Conservation (phyloP, 2,888 invertebrate species). For the Unio delphinus region DNA sequence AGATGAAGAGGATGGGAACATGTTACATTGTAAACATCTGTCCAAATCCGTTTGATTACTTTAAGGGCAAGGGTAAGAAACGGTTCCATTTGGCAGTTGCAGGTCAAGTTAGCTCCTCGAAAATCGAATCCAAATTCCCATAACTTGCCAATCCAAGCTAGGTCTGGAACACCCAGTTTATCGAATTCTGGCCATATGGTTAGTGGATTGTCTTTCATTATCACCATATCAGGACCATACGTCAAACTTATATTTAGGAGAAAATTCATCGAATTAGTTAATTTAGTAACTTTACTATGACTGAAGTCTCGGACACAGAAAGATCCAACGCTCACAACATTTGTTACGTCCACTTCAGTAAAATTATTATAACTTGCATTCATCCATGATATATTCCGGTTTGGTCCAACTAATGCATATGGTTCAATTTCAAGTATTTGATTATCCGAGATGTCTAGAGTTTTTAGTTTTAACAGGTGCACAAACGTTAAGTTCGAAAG, state of each 20-base stretch:
- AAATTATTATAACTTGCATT: slow-evolving; percentile 5
- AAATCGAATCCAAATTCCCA: no score
- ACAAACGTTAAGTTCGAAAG: slow-evolving; percentile 7
- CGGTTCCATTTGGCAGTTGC: no score
- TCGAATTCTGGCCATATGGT: slow-evolving; percentile 9
- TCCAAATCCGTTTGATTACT: no score
- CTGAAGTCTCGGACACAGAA: slow-evolving; percentile 11
- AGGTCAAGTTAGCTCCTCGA: no score
- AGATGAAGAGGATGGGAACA: no score
- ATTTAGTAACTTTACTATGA: slow-evolving; percentile 5
- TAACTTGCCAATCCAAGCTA: slow-evolving; percentile 4
- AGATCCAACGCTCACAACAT: slow-evolving; percentile 4
- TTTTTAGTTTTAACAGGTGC: slow-evolving; percentile 3
- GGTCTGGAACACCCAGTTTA: slow-evolving; percentile 9
- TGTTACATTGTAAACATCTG: no score
- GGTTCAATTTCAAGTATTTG: slow-evolving; percentile 3
- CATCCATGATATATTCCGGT: background rate
- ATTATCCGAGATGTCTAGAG: slow-evolving; percentile 5
- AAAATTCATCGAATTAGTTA: slow-evolving; percentile 5
- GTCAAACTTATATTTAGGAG: slow-evolving; percentile 3
- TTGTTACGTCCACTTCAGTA: slow-evolving; percentile 8
- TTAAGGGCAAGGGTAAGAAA: no score
- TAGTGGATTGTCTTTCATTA: slow-evolving; percentile 6
- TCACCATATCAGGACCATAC: slow-evolving; percentile 10
- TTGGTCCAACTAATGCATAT: slow-evolving; percentile 1